A percentile compares a stretch with the other conserved stretches of the same genome.
Evolutionary conservation across 2,113 vertebrate genomes (phyloP).

Genomic region (Fulmarus glacialis): DNA sequence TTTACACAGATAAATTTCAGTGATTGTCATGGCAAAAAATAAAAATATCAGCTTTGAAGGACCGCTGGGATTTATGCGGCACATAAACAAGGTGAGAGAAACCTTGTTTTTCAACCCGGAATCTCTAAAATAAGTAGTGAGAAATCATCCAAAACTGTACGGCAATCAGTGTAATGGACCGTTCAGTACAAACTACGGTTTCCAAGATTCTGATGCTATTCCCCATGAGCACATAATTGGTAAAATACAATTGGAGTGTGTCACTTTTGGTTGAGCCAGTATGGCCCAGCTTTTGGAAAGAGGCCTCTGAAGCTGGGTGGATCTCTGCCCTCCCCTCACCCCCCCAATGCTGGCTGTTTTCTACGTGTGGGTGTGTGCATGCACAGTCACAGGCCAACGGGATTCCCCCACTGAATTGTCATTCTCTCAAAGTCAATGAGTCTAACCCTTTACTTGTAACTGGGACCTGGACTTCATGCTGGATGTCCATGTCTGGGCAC

Average conservation of each 20-base stretch:
- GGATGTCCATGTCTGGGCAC: neutral
- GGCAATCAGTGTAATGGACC: neutral
- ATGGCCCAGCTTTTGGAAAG: neutral
- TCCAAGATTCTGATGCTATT: neutral
- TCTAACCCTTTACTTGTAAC: neutral
- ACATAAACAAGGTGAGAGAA: neutral
- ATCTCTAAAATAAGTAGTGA: constrained; percentile 1
- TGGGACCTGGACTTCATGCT: neutral
- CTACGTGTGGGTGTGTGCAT: neutral
- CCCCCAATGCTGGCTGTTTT: neutral
- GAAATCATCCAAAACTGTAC: neutral
- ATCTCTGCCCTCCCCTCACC: neutral
- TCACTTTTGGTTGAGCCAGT: neutral
- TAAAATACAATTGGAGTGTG: neutral
- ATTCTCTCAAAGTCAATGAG: neutral
- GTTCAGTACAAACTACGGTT: neutral
- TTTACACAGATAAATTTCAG: constrained; percentile 37
- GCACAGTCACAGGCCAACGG: neutral
- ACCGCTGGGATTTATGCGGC: neutral
- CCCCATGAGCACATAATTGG: neutral
- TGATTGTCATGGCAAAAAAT: constrained; percentile 16
- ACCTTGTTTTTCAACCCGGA: neutral
- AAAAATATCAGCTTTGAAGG: neutral
- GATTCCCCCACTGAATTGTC: neutral
- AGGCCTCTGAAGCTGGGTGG: neutral